Evolutionary conservation across 2,113 vertebrate genomes (phyloP).

Genomic region (Leucopsar rothschildi): DNA sequence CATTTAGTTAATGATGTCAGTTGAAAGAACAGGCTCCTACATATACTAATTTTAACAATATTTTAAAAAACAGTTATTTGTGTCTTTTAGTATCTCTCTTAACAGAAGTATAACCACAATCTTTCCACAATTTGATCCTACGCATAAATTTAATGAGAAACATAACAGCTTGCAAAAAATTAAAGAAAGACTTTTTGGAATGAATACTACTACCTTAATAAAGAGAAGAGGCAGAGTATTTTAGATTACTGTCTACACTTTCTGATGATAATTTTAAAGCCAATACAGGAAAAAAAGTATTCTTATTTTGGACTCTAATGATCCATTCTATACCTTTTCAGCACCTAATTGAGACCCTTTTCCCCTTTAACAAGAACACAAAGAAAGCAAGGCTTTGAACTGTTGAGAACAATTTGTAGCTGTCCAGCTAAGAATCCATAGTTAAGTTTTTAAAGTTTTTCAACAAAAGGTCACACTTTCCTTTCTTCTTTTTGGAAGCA

Average conservation of each 20-base stretch:
- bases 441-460: background rate
- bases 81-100: background rate
- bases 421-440: background rate
- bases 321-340: background rate
- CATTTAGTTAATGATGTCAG: background rate
- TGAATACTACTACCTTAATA: background rate
- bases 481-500: background rate
- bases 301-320: background rate
- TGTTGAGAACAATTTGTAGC: background rate
- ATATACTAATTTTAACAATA: background rate
- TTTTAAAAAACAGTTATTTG: background rate
- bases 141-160: background rate
- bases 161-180: background rate
- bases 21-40: background rate
- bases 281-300: background rate
- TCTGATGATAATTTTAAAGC: background rate
- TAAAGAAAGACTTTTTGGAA: background rate
- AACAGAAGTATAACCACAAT: background rate
- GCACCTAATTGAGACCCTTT: background rate
- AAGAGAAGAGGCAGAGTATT: background rate
- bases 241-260: background rate
- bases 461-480: background rate
- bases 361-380: background rate
- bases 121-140: background rate
- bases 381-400: background rate